Percentiles rank a stretch among this genome's conserved stretches.
Evolutionary conservation across 2,888 invertebrate species (phyloP).

Genomic region (Podabrus alpinus): DNA sequence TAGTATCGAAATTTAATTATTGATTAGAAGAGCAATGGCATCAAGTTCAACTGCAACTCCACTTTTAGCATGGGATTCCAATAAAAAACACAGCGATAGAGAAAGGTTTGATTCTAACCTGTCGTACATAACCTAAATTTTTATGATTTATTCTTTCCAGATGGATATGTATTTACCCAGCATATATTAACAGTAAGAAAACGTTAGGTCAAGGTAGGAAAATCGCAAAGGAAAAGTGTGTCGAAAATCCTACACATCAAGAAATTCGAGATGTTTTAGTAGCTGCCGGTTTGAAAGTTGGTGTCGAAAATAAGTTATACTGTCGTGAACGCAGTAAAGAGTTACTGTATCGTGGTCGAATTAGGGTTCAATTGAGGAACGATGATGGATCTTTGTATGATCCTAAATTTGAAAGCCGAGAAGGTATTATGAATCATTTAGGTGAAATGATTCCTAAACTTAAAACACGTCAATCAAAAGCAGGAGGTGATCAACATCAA

Average conservation of each 20-base stretch:
- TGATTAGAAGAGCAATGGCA: slow-evolving; percentile 18
- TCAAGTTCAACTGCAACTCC: slow-evolving; percentile 49
- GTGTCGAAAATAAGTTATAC: slow-evolving; percentile 92
- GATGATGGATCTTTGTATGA: slow-evolving; percentile 82
- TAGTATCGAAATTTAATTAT: neutral
- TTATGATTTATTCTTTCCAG: slow-evolving; percentile 55
- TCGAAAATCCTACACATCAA: slow-evolving; percentile 93
- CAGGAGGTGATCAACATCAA: slow-evolving; percentile 45
- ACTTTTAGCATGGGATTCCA: slow-evolving; percentile 68
- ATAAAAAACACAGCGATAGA: slow-evolving; percentile 79
- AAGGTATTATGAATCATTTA: slow-evolving; percentile 76
- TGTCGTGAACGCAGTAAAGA: slow-evolving; percentile 91
- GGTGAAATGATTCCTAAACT: slow-evolving; percentile 89
- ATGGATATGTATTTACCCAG: slow-evolving; percentile 97
- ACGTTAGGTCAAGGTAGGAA: slow-evolving; percentile 87
- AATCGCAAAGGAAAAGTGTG: slow-evolving; percentile 80
- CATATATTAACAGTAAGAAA: slow-evolving; percentile 93
- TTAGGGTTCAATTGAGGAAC: slow-evolving; percentile 89
- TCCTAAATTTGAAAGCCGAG: slow-evolving; percentile 72
- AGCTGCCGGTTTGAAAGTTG: slow-evolving; percentile 80
- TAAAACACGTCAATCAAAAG: slow-evolving; percentile 74
- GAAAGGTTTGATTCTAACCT: slow-evolving; percentile 63
- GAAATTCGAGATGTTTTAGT: slow-evolving; percentile 93
- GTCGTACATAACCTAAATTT: slow-evolving; percentile 21
- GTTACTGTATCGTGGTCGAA: slow-evolving; percentile 79